Evolutionary conservation across 1,140 invertebrate species (phyloP).

Genomic region (Drosophila bocki): DNA sequence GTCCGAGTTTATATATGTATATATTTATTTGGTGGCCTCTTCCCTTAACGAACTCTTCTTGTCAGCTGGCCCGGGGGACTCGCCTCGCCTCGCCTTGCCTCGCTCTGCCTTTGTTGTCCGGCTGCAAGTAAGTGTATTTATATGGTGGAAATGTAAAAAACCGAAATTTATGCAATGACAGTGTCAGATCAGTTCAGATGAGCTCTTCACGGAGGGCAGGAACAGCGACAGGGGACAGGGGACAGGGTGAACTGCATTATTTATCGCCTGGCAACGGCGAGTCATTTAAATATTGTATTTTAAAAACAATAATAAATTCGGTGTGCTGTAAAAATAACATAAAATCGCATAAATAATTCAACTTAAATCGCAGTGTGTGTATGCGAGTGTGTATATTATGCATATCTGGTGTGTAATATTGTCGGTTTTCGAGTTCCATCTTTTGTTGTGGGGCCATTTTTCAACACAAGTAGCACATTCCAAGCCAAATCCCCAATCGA

Average conservation of each 20-base stretch:
- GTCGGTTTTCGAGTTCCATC: constrained; percentile 50
- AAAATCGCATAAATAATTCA: constrained; percentile 74
- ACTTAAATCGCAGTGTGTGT: constrained; percentile 60
- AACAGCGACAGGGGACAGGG: neutral
- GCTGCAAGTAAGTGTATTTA: constrained; percentile 27
- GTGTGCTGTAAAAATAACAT: constrained; percentile 63
- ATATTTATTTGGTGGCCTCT: constrained; percentile 34
- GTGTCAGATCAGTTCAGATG: constrained; percentile 39
- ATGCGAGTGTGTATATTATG: constrained; percentile 36
- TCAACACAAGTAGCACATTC: constrained; percentile 81
- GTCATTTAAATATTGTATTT: constrained; percentile 80
- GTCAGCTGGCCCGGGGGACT: constrained; percentile 29
- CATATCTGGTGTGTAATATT: constrained; percentile 47
- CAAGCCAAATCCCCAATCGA: constrained; percentile 43
- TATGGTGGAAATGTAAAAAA: constrained; percentile 49
- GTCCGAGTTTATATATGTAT: neutral
- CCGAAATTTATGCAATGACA: constrained; percentile 71
- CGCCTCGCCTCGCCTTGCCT: neutral
- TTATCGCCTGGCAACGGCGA: constrained; percentile 67
- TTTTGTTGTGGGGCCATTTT: constrained; percentile 73
- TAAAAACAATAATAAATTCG: constrained; percentile 59
- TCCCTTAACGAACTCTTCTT: constrained; percentile 48
- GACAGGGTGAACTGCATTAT: constrained; percentile 62
- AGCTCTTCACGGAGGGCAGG: constrained; percentile 20
- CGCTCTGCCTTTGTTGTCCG: constrained; percentile 36